Evolutionary conservation across 1,140 invertebrate genomes (phyloP).

Genomic region (Protaetia brevitarsis): DNA sequence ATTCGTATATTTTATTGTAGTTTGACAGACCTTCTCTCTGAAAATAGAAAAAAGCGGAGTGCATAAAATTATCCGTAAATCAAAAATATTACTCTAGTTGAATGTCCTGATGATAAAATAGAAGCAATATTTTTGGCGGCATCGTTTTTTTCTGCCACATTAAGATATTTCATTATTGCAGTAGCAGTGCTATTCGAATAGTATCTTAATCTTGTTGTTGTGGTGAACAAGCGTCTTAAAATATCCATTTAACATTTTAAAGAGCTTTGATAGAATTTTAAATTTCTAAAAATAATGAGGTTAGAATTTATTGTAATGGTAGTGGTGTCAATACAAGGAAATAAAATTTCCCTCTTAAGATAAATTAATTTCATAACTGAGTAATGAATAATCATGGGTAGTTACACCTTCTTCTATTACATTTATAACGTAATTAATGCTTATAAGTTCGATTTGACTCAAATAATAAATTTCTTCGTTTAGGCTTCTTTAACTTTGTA

Average conservation of each 20-base stretch:
- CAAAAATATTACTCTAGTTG: constrained; percentile 66
- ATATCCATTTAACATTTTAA: constrained; percentile 11
- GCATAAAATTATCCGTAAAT: constrained; percentile 23
- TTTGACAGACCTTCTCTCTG: constrained; percentile 86
- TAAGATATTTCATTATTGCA: constrained; percentile 75
- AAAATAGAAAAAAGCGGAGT: constrained; percentile 46
- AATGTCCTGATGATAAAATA: constrained; percentile 77
- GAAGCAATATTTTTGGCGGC: constrained; percentile 94
- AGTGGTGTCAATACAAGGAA: no score
- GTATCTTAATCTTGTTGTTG: neutral
- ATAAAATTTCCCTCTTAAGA: no score
- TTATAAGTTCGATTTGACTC: no score
- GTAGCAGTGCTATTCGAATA: neutral
- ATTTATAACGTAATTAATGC: no score
- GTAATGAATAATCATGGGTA: no score
- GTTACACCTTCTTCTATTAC: no score
- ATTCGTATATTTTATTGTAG: constrained; percentile 98
- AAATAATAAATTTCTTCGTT: no score
- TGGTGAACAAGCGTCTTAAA: neutral
- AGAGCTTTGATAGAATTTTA: no score
- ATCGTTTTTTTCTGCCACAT: constrained; percentile 99
- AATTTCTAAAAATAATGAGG: no score
- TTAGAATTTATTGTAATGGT: no score
- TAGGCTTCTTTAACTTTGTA: no score
- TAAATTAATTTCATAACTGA: no score